These are phyloP conservation scores for Pachypeltis micranthus DNA, from an alignment of 1,140 invertebrate species.

Conservation along the genomic window DNA sequence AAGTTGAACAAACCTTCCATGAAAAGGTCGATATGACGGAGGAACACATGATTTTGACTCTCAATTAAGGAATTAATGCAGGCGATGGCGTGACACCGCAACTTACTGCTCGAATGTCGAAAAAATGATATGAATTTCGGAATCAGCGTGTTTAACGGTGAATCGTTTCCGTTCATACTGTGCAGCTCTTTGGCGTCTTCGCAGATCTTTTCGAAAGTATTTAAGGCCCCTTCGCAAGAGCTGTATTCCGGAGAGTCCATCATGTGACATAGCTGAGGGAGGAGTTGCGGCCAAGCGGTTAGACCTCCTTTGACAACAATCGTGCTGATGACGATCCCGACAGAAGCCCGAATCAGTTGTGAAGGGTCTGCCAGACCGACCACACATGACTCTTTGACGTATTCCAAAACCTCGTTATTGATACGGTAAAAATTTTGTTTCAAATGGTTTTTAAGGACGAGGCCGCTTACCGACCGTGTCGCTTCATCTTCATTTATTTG, in stretches of 20 bases:
- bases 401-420: slow-evolving; percentile 71
- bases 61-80: slow-evolving; percentile 1
- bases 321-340: background rate
- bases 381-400: background rate
- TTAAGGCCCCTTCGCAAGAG: slow-evolving; percentile 2
- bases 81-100: background rate
- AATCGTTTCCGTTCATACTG: background rate
- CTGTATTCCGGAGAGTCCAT: background rate
- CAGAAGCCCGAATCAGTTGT: background rate
- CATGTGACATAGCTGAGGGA: slow-evolving; percentile 4
- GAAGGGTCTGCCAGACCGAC: background rate
- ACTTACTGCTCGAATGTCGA: background rate
- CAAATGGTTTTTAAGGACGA: slow-evolving; percentile 98
- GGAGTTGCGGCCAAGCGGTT: slow-evolving; percentile 8
- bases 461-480: slow-evolving; percentile 87
- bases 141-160: background rate
- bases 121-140: background rate
- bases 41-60: background rate
- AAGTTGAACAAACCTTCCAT: slow-evolving; percentile 63
- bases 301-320: slow-evolving; percentile 1
- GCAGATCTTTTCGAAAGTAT: slow-evolving; percentile 10
- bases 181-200: slow-evolving; percentile 8
- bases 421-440: slow-evolving; percentile 87
- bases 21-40: slow-evolving; percentile 24
- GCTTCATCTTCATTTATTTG: slow-evolving; percentile 89